These are phyloP conservation scores for Leptoclinus maculatus DNA, from an alignment of 2,797 vertebrate species.

Conservation along the genomic window DNA sequence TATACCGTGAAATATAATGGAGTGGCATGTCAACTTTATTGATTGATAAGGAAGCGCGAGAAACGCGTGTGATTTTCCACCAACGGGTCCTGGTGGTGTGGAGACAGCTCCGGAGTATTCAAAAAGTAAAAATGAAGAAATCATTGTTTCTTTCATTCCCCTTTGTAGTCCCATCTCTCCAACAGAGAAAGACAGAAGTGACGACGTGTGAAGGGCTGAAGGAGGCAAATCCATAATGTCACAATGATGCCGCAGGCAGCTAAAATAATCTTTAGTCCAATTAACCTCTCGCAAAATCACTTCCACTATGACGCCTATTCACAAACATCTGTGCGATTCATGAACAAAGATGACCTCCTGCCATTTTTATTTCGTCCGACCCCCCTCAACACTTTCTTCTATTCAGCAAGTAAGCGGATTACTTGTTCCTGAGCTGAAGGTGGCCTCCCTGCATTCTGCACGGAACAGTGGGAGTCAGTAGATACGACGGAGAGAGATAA, in stretches of 20 bases:
- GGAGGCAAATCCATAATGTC: background rate
- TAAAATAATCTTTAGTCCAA: constrained; percentile 49
- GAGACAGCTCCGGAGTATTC: background rate
- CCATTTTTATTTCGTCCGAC: constrained; percentile 49
- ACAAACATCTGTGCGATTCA: constrained; percentile 63
- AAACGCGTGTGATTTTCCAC: no score
- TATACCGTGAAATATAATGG: background rate
- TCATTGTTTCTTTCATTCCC: background rate
- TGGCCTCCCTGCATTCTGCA: constrained; percentile 55
- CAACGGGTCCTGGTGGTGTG: background rate
- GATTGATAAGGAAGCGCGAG: background rate
- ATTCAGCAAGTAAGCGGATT: constrained; percentile 67
- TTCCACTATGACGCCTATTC: constrained; percentile 56
- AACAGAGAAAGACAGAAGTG: background rate
- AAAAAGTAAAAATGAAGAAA: background rate
- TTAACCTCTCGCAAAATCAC: constrained; percentile 40
- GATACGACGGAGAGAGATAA: constrained; percentile 69
- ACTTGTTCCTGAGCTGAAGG: constrained; percentile 59
- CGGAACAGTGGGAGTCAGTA: constrained; percentile 63
- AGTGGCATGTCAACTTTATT: background rate
- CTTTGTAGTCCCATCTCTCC: background rate
- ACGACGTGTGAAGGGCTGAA: constrained; percentile 2
- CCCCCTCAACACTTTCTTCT: constrained; percentile 58
- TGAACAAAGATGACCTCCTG: constrained; percentile 62
- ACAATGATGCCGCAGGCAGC: background rate